phyloP scores from a whole-genome alignment of 2,888 invertebrate species.

The Spicauda simplicius region DNA sequence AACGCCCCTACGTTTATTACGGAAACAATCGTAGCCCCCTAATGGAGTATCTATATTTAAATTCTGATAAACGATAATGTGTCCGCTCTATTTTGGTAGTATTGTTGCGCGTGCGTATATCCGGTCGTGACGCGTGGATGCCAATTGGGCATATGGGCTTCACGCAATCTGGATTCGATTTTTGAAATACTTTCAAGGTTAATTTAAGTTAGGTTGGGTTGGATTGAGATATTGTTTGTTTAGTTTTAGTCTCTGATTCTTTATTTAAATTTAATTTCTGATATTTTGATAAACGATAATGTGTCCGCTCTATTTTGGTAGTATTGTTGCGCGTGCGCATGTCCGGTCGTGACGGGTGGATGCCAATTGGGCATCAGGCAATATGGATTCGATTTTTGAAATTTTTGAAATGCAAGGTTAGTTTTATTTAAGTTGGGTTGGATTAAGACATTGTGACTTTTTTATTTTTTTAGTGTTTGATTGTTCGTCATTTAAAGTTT shows the following conservation, averaged over 20 bases:
- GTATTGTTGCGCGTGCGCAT: conserved; percentile 53
- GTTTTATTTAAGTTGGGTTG: not conserved
- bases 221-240: too few species aligned
- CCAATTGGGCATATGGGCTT: conserved; percentile 10
- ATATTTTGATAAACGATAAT: conserved; percentile 61
- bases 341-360: conserved; percentile 49
- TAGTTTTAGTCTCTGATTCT: too few species aligned
- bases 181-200: conserved; percentile 5
- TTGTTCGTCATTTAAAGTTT: too few species aligned
- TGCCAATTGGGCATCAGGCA: conserved; percentile 13
- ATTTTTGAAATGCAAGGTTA: not conserved
- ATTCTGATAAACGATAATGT: conserved; percentile 62
- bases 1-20: conserved; percentile 18
- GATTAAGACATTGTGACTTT: too few species aligned
- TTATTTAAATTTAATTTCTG: too few species aligned
- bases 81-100: conserved; percentile 61
- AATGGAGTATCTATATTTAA: conserved; percentile 50
- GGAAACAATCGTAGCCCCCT: conserved; percentile 25
- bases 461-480: too few species aligned
- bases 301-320: conserved; percentile 62
- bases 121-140: conserved; percentile 46
- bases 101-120: conserved; percentile 54
- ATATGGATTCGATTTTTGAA: conserved; percentile 21
- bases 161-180: conserved; percentile 18
- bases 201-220: not conserved